Conservation (phyloP, 2,113 vertebrate genomes). For the Thryonomys swinderianus region DNA sequence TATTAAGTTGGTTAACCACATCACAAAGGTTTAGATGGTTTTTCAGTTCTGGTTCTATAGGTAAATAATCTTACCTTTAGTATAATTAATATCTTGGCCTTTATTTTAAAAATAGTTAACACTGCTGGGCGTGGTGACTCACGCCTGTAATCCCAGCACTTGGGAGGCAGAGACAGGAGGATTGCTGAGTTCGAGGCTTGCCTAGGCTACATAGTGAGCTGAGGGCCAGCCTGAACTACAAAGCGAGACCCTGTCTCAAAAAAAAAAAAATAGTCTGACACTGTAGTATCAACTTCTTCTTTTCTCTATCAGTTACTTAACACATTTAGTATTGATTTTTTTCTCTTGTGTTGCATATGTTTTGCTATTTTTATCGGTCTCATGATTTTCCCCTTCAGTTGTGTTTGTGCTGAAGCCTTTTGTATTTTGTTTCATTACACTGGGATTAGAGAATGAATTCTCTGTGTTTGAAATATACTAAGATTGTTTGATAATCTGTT, state of each 20-base stretch:
- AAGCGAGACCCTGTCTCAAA: too few species aligned
- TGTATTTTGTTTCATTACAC: conserved; percentile 37
- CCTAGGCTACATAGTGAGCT: too few species aligned
- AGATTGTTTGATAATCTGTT: neutral
- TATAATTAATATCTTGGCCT: neutral
- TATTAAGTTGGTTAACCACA: neutral
- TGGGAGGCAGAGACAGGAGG: too few species aligned
- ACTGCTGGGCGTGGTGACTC: too few species aligned
- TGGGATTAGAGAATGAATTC: neutral
- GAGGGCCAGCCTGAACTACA: too few species aligned
- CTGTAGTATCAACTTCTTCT: neutral
- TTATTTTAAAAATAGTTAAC: conserved; percentile 46
- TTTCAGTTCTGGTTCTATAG: neutral
- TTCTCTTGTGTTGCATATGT: neutral
- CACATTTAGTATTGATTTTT: neutral
- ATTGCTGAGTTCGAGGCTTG: too few species aligned
- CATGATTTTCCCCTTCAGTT: neutral
- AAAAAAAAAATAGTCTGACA: neutral
- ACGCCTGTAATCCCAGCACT: too few species aligned
- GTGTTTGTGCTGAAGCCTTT: conserved; percentile 1
- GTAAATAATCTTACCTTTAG: neutral
- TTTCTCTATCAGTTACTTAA: neutral
- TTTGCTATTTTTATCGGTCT: neutral
- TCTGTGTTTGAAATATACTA: neutral
- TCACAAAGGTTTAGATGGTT: neutral